Conservation (phyloP, 2,797 vertebrate genomes). For the Sebastiscus albofasciatus region DNA sequence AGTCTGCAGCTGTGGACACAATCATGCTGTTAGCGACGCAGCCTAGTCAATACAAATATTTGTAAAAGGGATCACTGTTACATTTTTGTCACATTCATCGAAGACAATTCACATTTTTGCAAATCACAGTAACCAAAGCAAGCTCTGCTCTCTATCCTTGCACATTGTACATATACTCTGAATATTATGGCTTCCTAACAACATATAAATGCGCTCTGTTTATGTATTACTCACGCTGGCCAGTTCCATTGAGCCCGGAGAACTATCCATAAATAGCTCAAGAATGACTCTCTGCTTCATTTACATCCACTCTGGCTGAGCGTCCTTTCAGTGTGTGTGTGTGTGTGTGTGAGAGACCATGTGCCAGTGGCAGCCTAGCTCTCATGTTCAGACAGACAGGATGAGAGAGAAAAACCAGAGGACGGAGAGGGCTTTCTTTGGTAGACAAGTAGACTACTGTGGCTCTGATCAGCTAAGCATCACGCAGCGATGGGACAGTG, state of each 20-base stretch:
- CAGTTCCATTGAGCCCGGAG: constrained; percentile 69
- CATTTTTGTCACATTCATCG: neutral
- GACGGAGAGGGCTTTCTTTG: constrained; percentile 55
- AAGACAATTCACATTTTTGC: neutral
- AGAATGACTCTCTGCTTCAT: constrained; percentile 75
- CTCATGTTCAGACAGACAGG: constrained; percentile 54
- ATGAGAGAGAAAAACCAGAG: constrained; percentile 20
- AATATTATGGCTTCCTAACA: constrained; percentile 26
- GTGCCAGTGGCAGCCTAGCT: constrained; percentile 71
- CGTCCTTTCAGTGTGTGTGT: constrained; percentile 28
- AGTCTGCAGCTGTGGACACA: constrained; percentile 79
- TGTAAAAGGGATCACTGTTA: neutral
- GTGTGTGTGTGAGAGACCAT: constrained; percentile 46
- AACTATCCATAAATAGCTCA: constrained; percentile 79
- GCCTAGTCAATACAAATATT: neutral
- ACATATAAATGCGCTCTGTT: constrained; percentile 49
- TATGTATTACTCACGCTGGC: constrained; percentile 72
- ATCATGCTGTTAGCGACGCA: constrained; percentile 48
- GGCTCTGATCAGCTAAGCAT: constrained; percentile 47
- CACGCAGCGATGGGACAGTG: constrained; percentile 55
- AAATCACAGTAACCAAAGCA: constrained; percentile 1
- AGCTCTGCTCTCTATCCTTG: neutral
- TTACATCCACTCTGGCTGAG: constrained; percentile 69
- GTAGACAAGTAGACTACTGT: constrained; percentile 71
- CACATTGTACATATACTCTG: neutral